Conservation (phyloP, 2,113 vertebrate species). For the Egretta garzetta region DNA sequence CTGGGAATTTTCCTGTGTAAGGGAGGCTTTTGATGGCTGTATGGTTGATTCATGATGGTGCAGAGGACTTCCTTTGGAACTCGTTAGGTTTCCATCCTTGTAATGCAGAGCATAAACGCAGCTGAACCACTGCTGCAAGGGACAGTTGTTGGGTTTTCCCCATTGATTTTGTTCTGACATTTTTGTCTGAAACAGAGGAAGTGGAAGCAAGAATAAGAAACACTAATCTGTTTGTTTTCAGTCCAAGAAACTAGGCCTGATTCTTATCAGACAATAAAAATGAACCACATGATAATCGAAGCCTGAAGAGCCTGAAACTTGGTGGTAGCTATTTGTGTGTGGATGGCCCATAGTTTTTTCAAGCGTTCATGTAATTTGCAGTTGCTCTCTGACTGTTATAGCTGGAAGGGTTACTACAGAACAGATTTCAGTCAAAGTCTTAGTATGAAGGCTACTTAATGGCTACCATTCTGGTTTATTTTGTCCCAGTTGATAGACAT, state of each 20-base stretch:
- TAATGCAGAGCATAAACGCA: neutral
- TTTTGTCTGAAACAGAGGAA: neutral
- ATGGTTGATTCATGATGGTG: neutral
- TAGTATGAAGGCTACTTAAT: neutral
- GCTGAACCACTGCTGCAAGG: neutral
- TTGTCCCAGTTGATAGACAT: neutral
- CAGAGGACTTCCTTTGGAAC: neutral
- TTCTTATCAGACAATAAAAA: neutral
- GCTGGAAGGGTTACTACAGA: neutral
- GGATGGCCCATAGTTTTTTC: accelerated
- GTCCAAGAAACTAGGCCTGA: neutral
- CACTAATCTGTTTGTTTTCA: neutral
- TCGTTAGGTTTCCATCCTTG: neutral
- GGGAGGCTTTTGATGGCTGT: neutral
- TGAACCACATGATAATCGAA: neutral
- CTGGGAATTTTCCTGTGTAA: neutral
- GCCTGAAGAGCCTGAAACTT: neutral
- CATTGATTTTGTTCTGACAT: neutral
- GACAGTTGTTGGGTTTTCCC: neutral
- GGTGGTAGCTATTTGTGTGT: neutral
- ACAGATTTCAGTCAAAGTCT: neutral
- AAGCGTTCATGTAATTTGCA: neutral
- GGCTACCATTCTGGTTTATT: neutral
- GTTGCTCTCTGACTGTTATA: neutral
- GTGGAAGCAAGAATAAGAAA: neutral